Conservation (phyloP, 2,888 invertebrate species). For the Carcina quercana region DNA sequence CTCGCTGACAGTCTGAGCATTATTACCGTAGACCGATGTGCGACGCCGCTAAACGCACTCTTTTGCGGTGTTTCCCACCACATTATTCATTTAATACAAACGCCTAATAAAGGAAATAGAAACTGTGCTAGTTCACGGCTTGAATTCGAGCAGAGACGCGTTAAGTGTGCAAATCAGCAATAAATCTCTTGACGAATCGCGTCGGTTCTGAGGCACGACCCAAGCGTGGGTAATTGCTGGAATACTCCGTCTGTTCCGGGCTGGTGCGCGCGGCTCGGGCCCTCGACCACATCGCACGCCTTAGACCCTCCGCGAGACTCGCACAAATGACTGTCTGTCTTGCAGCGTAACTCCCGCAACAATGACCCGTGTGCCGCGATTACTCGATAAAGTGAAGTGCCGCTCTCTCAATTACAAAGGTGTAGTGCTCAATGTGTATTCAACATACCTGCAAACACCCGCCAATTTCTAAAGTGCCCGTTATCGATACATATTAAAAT, state of each 20-base stretch:
- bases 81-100: conserved; percentile 8
- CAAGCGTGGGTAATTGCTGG: conserved; percentile 66
- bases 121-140: conserved; percentile 5
- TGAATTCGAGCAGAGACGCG: conserved; percentile 14
- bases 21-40: conserved; percentile 33
- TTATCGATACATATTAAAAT: conserved; percentile 54
- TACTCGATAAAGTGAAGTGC: conserved; percentile 62
- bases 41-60: conserved; percentile 27
- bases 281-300: conserved; percentile 58
- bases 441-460: conserved; percentile 45
- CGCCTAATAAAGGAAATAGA: neutral
- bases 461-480: conserved; percentile 36
- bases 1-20: conserved; percentile 28
- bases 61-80: conserved; percentile 3
- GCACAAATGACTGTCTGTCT: conserved; percentile 60
- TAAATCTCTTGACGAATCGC: conserved; percentile 44
- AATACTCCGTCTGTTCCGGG: conserved; percentile 64
- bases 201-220: conserved; percentile 50
- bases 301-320: conserved; percentile 57
- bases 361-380: conserved; percentile 58
- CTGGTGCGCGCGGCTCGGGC: conserved; percentile 61
- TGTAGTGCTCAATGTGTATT: conserved; percentile 46
- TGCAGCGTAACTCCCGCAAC: conserved; percentile 42
- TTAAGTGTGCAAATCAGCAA: conserved; percentile 33
- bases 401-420: conserved; percentile 56